Base-by-base conservation (phyloP, 2,797 vertebrate genomes). In the Clarias laeviceps region DNA sequence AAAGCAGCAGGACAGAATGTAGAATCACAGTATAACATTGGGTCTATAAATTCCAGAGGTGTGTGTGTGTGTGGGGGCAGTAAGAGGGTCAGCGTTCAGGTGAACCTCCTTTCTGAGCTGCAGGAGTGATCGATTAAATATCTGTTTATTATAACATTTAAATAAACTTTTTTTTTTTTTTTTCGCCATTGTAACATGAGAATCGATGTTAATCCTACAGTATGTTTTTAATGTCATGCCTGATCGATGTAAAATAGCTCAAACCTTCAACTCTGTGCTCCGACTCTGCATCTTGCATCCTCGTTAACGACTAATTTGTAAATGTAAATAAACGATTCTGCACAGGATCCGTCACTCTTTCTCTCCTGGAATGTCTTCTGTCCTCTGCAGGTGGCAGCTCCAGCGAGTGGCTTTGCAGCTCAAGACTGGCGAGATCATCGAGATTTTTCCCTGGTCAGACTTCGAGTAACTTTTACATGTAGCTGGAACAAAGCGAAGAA, bases 351-450 rank as follows among this genome's bases (percentile, higher is more conserved):
- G 12, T 18, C 27, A 6, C 50, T 34, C 56, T 29, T 24, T 18
- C n/a, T 40, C 68, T 12, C 24, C 62, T 59, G 64, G 17, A 84
- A 72, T 59, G 32, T 73, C 85, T 86, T 17, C 69, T 56, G 32
- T 73, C 85, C 87, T 14, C 72, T 32, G n/a, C 88, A 96, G 95
- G 69, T 95, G 94, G 94, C 68, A 83, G 29, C 92, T 96, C 56
- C 93, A 89, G 89, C 93, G 93, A 80, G 95, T 94, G 85, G 92
- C 92, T 54, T 84, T 96, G 86, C 91, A 94, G 74, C 91, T 96
- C 32, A 73, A 0, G 57, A 91, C 92, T 12, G 94, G 94, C 0
- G 91, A 89, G 74, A 90, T 29, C 64, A 89, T 96, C 68, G 83
- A 88, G 0, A 20, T 96, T 84, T 93, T 92, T 82, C 82, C 78